Conservation (phyloP, 2,113 vertebrate species). For the Gavialis gangeticus region DNA sequence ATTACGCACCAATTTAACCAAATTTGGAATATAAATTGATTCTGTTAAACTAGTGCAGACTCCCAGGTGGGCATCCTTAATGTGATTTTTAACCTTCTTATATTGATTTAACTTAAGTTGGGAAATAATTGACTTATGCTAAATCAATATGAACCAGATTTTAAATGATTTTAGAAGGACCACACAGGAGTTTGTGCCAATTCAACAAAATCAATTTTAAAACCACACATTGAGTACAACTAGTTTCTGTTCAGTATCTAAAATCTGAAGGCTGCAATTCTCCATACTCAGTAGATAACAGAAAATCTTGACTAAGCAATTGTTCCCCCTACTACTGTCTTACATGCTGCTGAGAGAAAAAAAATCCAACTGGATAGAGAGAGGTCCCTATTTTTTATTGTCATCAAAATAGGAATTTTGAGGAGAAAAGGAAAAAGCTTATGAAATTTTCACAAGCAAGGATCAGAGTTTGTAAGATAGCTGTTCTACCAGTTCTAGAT, state of each 20-base stretch:
- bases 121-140: neutral
- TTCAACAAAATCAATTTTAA: slow-evolving; percentile 38
- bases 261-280: neutral
- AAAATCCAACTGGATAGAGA: no score
- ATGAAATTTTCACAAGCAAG: no score
- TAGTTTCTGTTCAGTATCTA: neutral
- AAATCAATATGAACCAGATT: slow-evolving; percentile 47
- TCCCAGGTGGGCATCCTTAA: slow-evolving; percentile 11
- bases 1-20: slow-evolving; percentile 20
- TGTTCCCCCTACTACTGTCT: neutral
- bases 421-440: no score
- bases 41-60: neutral
- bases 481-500: neutral
- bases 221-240: neutral
- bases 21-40: slow-evolving; percentile 36
- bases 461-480: neutral
- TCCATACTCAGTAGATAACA: neutral
- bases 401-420: no score
- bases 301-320: neutral
- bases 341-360: no score
- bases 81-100: slow-evolving; percentile 46
- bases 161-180: slow-evolving; percentile 30
- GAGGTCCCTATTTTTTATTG: no score
- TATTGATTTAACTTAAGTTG: slow-evolving; percentile 24
- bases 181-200: slow-evolving; percentile 21